Conservation (phyloP, 1,140 invertebrate genomes). For the Lepidurus arcticus region DNA sequence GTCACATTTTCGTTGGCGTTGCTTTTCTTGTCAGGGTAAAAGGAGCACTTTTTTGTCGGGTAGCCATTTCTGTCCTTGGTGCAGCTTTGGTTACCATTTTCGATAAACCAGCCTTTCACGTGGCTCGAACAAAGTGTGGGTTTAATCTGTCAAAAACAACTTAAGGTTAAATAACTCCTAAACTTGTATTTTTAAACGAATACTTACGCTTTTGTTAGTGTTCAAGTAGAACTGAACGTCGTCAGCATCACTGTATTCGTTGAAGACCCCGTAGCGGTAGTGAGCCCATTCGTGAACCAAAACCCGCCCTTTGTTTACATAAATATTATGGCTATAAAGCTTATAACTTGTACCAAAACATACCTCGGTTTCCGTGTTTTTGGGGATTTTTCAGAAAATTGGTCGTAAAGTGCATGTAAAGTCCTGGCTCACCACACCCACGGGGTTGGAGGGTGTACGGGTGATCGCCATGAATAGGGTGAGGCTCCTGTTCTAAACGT, state of each 20-base stretch:
- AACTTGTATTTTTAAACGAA: not conserved
- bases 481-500: conserved; percentile 11
- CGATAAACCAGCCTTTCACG: not conserved
- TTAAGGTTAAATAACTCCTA: not conserved
- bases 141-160: not conserved
- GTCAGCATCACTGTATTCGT: conserved; percentile 45
- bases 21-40: not conserved
- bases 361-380: not conserved
- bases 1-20: not conserved
- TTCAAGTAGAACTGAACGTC: conserved; percentile 41
- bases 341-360: not conserved
- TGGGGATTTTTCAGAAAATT: conserved; percentile 31
- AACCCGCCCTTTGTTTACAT: conserved; percentile 41
- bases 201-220: not conserved
- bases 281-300: conserved; percentile 50
- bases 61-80: not conserved
- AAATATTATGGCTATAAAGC: not conserved
- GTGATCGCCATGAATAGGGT: conserved; percentile 36
- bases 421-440: conserved; percentile 41
- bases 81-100: not conserved
- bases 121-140: not conserved
- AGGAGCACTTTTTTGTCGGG: not conserved
- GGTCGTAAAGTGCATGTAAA: conserved; percentile 42
- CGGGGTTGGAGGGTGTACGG: conserved; percentile 42
- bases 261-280: conserved; percentile 49